A percentile compares a stretch with the other conserved stretches of the same genome.
Conservation (phyloP, 1,140 invertebrate genomes). For the Zaprionus camerounensis region DNA sequence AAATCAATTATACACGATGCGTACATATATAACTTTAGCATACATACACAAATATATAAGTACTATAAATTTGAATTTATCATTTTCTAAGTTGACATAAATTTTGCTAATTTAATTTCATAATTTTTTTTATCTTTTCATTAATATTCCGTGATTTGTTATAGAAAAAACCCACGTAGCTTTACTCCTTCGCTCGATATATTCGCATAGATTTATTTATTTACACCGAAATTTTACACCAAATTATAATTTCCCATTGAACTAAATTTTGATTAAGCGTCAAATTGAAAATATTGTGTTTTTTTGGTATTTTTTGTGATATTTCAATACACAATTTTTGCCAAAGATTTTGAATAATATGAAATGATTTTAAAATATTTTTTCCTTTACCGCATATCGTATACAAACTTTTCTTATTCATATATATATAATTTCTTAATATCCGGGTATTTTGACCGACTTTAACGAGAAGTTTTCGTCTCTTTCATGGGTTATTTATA, state of each 20-base stretch:
- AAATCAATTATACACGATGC: conserved; percentile 63
- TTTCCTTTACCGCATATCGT: conserved; percentile 62
- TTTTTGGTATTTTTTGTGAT: conserved; percentile 13
- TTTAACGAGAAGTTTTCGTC: conserved; percentile 31
- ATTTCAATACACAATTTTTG: conserved; percentile 35
- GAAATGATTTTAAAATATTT: conserved; percentile 25
- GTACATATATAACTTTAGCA: conserved; percentile 67
- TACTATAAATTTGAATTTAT: conserved; percentile 79
- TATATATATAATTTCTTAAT: conserved; percentile 50
- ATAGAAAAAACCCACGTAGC: conserved; percentile 61
- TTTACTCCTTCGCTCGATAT: conserved; percentile 35
- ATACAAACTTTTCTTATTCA: conserved; percentile 72
- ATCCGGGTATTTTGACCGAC: conserved; percentile 36
- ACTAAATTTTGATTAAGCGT: conserved; percentile 35
- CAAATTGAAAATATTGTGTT: background rate
- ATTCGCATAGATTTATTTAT: conserved; percentile 48
- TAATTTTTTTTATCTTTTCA: conserved; percentile 36
- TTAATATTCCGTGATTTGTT: conserved; percentile 30
- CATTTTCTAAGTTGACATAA: conserved; percentile 82
- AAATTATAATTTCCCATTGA: conserved; percentile 63
- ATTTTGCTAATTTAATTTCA: conserved; percentile 77
- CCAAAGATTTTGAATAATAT: conserved; percentile 33
- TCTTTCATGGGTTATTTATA: conserved; percentile 48
- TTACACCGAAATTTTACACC: conserved; percentile 64
- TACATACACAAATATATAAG: conserved; percentile 68